Conservation (phyloP, 2,888 invertebrate species). For the Crepidodera aurea region DNA sequence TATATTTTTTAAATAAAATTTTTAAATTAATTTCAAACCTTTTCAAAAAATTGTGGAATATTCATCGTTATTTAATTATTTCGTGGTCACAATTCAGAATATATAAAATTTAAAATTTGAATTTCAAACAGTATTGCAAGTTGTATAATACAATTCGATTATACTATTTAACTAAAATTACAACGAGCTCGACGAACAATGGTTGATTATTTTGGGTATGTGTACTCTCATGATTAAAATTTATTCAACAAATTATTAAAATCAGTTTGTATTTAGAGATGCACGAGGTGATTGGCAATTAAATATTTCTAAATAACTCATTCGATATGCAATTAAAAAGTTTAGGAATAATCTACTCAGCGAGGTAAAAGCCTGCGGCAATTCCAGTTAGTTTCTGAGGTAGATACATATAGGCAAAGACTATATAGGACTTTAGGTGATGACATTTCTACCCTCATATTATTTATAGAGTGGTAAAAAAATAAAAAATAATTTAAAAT, state of each 20-base stretch:
- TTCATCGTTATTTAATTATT: too few relatives aligned
- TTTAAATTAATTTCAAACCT: too few relatives aligned
- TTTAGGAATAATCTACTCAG: background rate
- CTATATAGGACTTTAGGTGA: too few relatives aligned
- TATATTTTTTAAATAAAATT: too few relatives aligned
- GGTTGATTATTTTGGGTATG: background rate
- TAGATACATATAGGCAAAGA: too few relatives aligned
- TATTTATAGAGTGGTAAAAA: too few relatives aligned
- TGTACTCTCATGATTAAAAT: background rate
- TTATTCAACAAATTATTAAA: slow-evolving; percentile 2
- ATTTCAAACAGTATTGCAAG: background rate
- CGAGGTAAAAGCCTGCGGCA: too few relatives aligned
- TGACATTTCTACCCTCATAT: too few relatives aligned
- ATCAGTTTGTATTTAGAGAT: background rate
- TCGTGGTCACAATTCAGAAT: too few relatives aligned
- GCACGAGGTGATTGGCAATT: background rate
- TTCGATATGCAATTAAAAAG: background rate
- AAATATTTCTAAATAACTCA: background rate
- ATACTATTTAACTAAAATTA: slow-evolving; percentile 5
- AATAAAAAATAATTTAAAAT: too few relatives aligned
- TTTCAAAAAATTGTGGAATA: too few relatives aligned
- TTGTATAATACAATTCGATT: background rate
- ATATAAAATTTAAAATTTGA: background rate
- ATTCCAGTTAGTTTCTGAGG: too few relatives aligned
- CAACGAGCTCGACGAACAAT: background rate